Base-by-base conservation (phyloP, 2,888 invertebrate genomes). In the Pammene fasciana region DNA sequence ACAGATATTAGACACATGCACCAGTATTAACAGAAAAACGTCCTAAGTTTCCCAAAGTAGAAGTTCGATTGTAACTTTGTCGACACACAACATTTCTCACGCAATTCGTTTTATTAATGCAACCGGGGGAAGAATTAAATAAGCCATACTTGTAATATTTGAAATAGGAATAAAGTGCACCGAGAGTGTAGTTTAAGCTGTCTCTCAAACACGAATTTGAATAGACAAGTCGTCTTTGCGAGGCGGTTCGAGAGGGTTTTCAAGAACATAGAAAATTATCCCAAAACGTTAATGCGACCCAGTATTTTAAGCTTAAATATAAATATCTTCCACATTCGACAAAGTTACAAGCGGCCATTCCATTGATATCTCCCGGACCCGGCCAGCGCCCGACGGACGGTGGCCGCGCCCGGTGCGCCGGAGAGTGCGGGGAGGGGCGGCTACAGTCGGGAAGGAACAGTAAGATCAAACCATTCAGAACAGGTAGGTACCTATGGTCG, bases 401-500 rank as follows among this genome's bases (percentile, higher is more conserved):
- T 41, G n/a, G 56, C 57, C 36, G 57, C 52, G 18, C 13, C 65
- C 50, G 43, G 36, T 65, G 68, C 46, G 59, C 46, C 66, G 60
- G 65, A 65, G 55, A 62, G 62, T 67, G 56, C 67, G 59, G 76
- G 78, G 73, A 65, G 73, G 84, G 81, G 76, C 80, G 82, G 81
- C 87, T 87, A 85, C 86, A 86, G 61, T 61, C 61, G 82, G 83
- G 82, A 81, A 81, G 82, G 83, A 79, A 88, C 88, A 88, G 88
- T 86, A 87, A 89, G 92, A 92, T 93, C 93, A 91, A 91, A 91
- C 92, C 90, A 90, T 87, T 86, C 85, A 89, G 86, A 86, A 86
- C 85, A 87, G 82, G 41, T 92, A 92, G 91, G 92, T 92, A 92
- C 82, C 77, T 82, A 79, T 71, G 68, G 71, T 71, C 72, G 48